Evolutionary conservation across 53 echinoderm and acorn worm genomes (phyloP), one percentile per base, ranked within the genome.

Genomic region (Patiria pectinifera): DNA sequence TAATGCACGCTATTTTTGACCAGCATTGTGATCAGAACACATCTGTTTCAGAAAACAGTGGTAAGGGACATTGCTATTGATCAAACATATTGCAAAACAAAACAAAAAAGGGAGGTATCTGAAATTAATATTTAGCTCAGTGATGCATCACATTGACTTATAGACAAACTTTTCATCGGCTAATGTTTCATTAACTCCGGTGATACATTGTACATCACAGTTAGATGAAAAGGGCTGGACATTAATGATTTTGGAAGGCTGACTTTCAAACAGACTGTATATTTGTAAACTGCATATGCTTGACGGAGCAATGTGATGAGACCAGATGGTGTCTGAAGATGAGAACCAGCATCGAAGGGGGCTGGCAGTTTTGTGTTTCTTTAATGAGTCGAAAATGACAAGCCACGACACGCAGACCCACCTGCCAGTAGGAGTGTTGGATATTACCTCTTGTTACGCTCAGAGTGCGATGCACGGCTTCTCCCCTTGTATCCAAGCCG

Each of bases 261-360:
- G 23, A 5, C 3, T 74, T 74, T 23, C 22, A 23, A 4, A 24
- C 15, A 23, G 74, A 74, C 74, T 22, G 24, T 22, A 74, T 74
- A 74, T 74, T 74, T 74, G 74, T 74, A 74, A 74, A 74, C 10
- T 74, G n/a, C 24, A 74, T 45, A 45, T 16, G 79, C 79, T 15
- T 78, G 13, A 46, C 79, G 19, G 79, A 78, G 46, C 76, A 76
- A 2, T 23, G 11, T 2, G 79, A 45, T 2, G 79, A 78, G 46
- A 45, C 79, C 79, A 78, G 79, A 78, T 78, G 79, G 79, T 18
- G 35, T 78, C 45, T 11, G 12, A 3, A 24, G 74, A 23, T 24
- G 24, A 23, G 74, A 24, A 23, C 6, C 6, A 4, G 3, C 6
- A n/a, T 74, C 4, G 79, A 45, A 4, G 79, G 79, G 79, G 79